Conservation (phyloP, 2,888 invertebrate genomes). For the Salticus scenicus region DNA sequence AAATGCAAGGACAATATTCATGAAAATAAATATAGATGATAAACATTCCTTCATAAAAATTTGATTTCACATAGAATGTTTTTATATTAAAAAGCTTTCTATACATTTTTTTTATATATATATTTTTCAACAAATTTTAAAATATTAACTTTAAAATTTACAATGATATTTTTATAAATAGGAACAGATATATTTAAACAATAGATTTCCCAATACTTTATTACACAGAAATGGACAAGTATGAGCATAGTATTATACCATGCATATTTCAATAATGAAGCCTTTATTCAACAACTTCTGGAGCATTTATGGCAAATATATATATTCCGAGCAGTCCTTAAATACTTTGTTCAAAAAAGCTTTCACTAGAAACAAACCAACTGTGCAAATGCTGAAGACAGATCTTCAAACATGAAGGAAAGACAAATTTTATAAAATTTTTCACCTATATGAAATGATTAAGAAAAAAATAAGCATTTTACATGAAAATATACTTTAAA, state of each 20-base stretch:
- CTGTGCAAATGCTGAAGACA: slow-evolving; percentile 47
- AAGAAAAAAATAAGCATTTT: too few relatives aligned
- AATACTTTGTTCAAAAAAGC: slow-evolving; percentile 48
- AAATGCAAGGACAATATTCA: slow-evolving; percentile 30
- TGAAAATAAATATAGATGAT: slow-evolving; percentile 30
- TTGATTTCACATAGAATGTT: not conserved
- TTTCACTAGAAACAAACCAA: slow-evolving; percentile 58
- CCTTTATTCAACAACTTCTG: not conserved
- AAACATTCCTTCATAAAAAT: slow-evolving; percentile 47
- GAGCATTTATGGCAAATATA: slow-evolving; percentile 30
- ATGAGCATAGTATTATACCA: not conserved
- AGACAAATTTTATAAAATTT: slow-evolving; percentile 22
- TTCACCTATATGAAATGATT: slow-evolving; percentile 18
- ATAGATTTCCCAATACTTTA: not conserved
- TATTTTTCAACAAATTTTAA: not conserved
- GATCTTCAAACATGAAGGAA: slow-evolving; percentile 45
- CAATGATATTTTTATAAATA: not conserved
- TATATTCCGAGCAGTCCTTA: slow-evolving; percentile 33
- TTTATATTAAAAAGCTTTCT: not conserved
- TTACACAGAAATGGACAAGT: not conserved
- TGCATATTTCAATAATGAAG: not conserved
- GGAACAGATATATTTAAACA: not conserved
- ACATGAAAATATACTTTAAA: too few relatives aligned
- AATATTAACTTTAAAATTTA: not conserved
- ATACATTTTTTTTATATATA: not conserved